Evolutionary conservation across 2,113 vertebrate genomes (phyloP), one percentile per base, ranked within the genome.

Genomic region (Saguinus midas): DNA sequence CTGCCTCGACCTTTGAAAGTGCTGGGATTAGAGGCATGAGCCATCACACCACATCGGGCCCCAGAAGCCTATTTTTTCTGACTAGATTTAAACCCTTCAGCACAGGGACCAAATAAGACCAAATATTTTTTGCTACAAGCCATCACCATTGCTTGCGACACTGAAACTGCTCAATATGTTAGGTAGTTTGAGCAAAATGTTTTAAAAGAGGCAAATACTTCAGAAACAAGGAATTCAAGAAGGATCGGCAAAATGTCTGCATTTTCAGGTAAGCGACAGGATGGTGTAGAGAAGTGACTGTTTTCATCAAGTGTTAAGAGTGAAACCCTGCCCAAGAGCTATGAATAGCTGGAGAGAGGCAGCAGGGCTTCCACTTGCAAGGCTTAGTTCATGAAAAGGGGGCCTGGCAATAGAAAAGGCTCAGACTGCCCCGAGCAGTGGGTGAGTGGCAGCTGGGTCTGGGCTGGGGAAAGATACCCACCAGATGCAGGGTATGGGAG

Each of bases 401-500:
- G 9, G 21, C 14, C 58, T 16, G 13, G 72, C 32, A 4, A 32
- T 25, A 10, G 78, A 27, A n/a, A 40, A 50, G 43, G 32, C 50
- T 78, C 61, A 25, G 18, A 64, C 23, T 6, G 23, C 27, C 12
- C 21, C 6, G 76, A 50, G 68, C 43, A n/a, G 43, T 52, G 57
- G 27, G 14, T 11, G 1, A 48, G 79, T 25, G 29, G 45, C 25
- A 32, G 2, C 12, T 3, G 10, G 27, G n/a, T 5, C 7, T 27
- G 40, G 12, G 12, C 43, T 58, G 32, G 64, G 10, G 32, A 6
- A 45, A 83, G 21, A n/a, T 3, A 43, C 16, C 23, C 8, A 3
- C 0, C 0, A 11, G 58, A 16, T 73, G 5, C 50, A 40, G 18
- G 6, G 0, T 3, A 16, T 21, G 18, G 35, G n/a, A 17, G 18